These are phyloP conservation scores for Tetramorium parvispinum DNA, from an alignment of 1,140 invertebrate species.

Conservation along the genomic window DNA sequence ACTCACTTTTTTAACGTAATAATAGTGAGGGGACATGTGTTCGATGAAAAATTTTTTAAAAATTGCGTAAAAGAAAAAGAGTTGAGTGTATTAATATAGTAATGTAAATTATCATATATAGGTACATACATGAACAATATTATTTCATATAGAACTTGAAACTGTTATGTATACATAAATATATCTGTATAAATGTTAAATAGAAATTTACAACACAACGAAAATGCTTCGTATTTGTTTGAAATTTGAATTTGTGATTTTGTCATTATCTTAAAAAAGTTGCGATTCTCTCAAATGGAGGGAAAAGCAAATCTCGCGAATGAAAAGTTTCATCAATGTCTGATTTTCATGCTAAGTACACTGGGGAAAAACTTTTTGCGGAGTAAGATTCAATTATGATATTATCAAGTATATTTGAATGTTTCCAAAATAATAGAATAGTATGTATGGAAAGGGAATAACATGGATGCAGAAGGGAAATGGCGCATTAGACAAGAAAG, in stretches of 20 bases:
- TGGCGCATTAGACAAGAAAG: constrained; percentile 11
- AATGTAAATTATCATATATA: neutral
- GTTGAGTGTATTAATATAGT: too few species aligned
- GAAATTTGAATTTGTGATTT: constrained; percentile 31
- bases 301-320: neutral
- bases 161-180: neutral
- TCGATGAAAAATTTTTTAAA: too few species aligned
- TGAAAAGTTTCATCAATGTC: constrained; percentile 27
- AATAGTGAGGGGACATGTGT: too few species aligned
- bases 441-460: neutral
- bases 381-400: constrained; percentile 40
- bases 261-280: constrained; percentile 2
- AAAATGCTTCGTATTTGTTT: neutral
- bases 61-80: too few species aligned
- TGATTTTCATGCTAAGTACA: constrained; percentile 18
- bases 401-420: constrained; percentile 44
- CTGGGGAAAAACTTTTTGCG: neutral
- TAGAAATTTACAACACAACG: neutral
- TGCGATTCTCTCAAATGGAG: neutral
- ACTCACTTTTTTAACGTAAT: too few species aligned
- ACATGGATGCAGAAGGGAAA: neutral
- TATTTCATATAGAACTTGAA: neutral
- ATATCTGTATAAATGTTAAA: too few species aligned
- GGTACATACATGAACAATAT: neutral
- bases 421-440: constrained; percentile 31